Conservation (phyloP, 2,113 vertebrate species). For the Poeciliopsis turrubarensis region DNA sequence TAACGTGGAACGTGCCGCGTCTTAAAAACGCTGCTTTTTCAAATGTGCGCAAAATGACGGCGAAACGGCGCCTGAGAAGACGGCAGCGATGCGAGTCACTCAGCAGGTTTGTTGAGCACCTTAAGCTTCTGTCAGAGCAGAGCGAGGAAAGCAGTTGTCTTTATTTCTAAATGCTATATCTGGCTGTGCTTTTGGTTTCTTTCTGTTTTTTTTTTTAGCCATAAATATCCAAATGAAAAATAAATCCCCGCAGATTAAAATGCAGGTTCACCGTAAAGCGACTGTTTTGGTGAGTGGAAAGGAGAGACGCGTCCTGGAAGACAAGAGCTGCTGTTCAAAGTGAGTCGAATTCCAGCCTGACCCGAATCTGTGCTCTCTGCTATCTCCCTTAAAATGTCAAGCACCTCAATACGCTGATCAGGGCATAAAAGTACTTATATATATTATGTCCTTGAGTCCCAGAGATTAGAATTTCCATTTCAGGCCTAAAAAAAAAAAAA, state of each 20-base stretch:
- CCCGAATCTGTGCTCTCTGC: conserved; percentile 58
- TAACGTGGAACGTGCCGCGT: background rate
- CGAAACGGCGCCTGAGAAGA: background rate
- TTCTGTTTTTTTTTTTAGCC: background rate
- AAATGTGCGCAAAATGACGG: background rate
- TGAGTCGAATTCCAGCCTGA: conserved; percentile 55
- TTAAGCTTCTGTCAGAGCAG: background rate
- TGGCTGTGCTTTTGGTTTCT: background rate
- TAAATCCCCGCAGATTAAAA: background rate
- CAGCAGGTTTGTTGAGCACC: background rate
- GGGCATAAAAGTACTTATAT: conserved; percentile 70
- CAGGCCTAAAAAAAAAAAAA: conserved; percentile 31
- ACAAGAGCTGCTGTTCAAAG: conserved; percentile 30
- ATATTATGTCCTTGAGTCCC: conserved; percentile 69
- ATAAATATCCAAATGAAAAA: background rate
- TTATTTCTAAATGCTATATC: background rate
- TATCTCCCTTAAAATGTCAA: conserved; percentile 77
- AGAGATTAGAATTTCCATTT: conserved; percentile 74
- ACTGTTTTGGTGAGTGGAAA: conserved; percentile 6
- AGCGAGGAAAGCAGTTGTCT: background rate
- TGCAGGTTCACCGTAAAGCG: background rate
- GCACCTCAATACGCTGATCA: conserved; percentile 71
- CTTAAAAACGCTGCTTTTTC: background rate
- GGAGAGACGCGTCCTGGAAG: conserved; percentile 30
- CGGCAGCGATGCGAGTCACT: background rate